Percentiles rank a stretch among this genome's conserved stretches.
Evolutionary conservation across 2,888 invertebrate species (phyloP).

Genomic region (Mythimna impura): DNA sequence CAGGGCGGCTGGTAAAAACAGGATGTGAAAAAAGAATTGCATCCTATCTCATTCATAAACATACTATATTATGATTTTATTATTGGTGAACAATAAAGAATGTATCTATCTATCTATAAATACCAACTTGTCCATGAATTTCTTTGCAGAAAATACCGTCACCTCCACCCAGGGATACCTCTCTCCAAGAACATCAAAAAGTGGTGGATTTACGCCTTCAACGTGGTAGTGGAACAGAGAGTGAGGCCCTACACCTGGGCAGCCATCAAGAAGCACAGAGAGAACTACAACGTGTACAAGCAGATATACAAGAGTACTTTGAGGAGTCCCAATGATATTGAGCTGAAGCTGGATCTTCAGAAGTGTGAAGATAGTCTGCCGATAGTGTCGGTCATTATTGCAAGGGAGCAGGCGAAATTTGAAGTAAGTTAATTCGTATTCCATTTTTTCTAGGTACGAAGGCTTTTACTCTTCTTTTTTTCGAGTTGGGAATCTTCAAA

Average conservation of each 20-base stretch:
- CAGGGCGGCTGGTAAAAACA: not conserved
- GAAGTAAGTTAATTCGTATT: constrained; percentile 87
- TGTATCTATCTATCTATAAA: too few species aligned
- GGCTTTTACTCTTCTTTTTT: too few species aligned
- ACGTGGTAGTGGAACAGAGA: constrained; percentile 93
- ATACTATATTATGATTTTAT: too few species aligned
- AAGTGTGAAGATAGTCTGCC: constrained; percentile 94
- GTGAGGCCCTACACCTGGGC: constrained; percentile 94
- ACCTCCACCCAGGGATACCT: constrained; percentile 91
- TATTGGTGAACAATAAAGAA: too few species aligned
- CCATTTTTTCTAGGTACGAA: not conserved
- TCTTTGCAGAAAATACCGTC: constrained; percentile 90
- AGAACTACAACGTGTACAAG: constrained; percentile 93
- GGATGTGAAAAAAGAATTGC: not conserved
- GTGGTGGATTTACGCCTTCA: constrained; percentile 95
- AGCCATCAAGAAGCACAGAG: constrained; percentile 92
- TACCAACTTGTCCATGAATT: not conserved
- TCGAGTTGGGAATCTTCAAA: too few species aligned
- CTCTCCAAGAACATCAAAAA: constrained; percentile 90
- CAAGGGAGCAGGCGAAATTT: constrained; percentile 94
- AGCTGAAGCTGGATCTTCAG: constrained; percentile 93
- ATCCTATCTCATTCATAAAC: too few species aligned
- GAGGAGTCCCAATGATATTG: constrained; percentile 93
- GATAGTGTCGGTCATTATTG: constrained; percentile 94
- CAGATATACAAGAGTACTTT: constrained; percentile 93